These are phyloP conservation scores for Orchestia grillus DNA, from an alignment of 1,140 invertebrate genomes.

Conservation along the genomic window DNA sequence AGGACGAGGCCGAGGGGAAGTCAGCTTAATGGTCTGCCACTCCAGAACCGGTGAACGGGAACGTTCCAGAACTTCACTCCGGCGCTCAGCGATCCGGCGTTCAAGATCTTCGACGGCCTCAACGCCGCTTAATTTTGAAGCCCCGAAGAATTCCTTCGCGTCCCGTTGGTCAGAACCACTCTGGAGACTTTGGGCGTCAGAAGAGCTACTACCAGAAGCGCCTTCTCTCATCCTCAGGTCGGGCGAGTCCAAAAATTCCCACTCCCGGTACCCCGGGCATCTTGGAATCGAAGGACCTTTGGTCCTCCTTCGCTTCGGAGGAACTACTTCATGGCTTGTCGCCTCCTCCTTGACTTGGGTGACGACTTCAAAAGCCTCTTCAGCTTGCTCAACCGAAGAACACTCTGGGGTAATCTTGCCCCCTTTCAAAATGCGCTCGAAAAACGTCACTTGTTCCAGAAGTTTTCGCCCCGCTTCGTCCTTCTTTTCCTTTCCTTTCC, in stretches of 20 bases:
- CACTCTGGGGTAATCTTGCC: neutral
- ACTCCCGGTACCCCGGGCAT: neutral
- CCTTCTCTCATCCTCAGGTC: neutral
- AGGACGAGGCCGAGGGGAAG: neutral
- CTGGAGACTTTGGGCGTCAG: neutral
- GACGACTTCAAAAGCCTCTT: slow-evolving; percentile 36
- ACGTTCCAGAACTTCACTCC: neutral
- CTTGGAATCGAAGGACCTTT: neutral
- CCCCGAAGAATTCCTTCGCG: neutral
- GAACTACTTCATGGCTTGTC: neutral
- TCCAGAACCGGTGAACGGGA: neutral
- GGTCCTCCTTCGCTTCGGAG: neutral
- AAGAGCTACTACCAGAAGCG: neutral
- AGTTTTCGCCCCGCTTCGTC: neutral
- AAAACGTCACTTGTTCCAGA: slow-evolving; percentile 20
- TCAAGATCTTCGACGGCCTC: slow-evolving; percentile 33
- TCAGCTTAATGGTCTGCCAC: slow-evolving; percentile 2
- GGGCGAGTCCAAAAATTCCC: slow-evolving; percentile 9
- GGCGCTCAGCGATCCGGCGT: slow-evolving; percentile 23
- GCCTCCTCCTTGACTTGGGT: neutral
- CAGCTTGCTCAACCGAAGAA: neutral
- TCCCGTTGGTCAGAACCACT: neutral
- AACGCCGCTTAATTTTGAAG: neutral
- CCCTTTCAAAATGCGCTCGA: slow-evolving; percentile 26
- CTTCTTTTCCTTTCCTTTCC: slow-evolving; percentile 16